phyloP scores from a whole-genome alignment of 2,113 vertebrate genomes.

The Phyllopteryx taeniolatus region DNA sequence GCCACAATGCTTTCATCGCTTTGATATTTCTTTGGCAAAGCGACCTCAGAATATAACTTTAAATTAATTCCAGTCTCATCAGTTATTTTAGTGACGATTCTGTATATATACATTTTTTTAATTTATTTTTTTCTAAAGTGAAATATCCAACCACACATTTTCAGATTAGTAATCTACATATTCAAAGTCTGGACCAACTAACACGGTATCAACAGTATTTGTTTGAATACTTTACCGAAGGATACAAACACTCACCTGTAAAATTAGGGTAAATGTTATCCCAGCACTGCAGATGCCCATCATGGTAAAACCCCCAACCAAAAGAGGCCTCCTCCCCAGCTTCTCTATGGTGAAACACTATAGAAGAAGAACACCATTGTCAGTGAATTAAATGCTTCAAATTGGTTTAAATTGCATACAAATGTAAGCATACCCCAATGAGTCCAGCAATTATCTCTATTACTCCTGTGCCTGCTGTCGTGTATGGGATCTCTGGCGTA shows the following conservation, averaged over 20 bases:
- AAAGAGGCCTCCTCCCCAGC: slow-evolving; percentile 81
- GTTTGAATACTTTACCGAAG: neutral
- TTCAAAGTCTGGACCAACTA: too few relatives aligned
- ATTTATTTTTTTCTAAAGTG: too few relatives aligned
- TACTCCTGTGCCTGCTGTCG: slow-evolving; percentile 81
- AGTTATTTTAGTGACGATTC: too few relatives aligned
- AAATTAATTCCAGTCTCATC: too few relatives aligned
- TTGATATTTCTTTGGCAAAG: too few relatives aligned
- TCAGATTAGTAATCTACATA: too few relatives aligned
- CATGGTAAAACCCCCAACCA: slow-evolving; percentile 80
- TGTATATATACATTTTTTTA: too few relatives aligned
- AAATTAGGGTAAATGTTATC: slow-evolving; percentile 79
- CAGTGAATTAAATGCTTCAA: neutral
- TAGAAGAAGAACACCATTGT: slow-evolving; percentile 5
- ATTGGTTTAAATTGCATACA: neutral
- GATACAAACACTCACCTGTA: slow-evolving; percentile 73
- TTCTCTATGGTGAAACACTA: slow-evolving; percentile 88
- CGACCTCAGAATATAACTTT: too few relatives aligned
- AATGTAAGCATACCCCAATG: slow-evolving; percentile 71
- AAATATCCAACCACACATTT: too few relatives aligned
- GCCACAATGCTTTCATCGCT: too few relatives aligned
- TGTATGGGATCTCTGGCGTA: slow-evolving; percentile 78
- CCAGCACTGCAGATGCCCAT: slow-evolving; percentile 85
- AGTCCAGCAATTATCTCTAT: slow-evolving; percentile 83
- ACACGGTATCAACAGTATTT: neutral